Evolutionary conservation across 35 echinoderm and acorn worm genomes (phyloP).

Genomic region (Hemicentrotus pulcherrimus): DNA sequence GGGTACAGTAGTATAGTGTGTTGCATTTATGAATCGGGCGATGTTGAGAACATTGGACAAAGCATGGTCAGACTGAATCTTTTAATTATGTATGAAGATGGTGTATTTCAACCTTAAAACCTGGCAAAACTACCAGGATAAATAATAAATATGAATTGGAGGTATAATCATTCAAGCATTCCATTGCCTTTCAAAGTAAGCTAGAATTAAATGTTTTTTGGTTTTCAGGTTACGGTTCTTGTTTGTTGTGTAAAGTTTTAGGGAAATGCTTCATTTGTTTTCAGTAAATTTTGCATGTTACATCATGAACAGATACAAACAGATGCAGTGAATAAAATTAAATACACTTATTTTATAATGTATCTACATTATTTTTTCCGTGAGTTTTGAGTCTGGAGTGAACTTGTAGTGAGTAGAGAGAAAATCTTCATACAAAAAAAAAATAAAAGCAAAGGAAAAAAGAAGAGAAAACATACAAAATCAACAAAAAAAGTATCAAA

Average conservation of each 20-base stretch:
- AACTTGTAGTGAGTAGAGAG: not conserved
- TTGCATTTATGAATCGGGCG: no score
- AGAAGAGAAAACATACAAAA: not conserved
- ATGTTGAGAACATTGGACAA: no score
- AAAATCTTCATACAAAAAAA: not conserved
- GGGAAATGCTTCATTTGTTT: not conserved
- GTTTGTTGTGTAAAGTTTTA: not conserved
- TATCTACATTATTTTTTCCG: not conserved
- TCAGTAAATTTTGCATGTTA: not conserved
- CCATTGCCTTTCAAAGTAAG: not conserved
- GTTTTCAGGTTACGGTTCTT: not conserved
- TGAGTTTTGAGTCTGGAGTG: not conserved
- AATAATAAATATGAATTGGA: no score
- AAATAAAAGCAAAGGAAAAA: no score
- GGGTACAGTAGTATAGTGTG: no score
- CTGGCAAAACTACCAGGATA: no score
- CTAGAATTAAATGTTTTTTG: not conserved
- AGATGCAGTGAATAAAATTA: not conserved
- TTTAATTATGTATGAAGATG: no score
- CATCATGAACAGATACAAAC: not conserved
- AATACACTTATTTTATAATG: not conserved
- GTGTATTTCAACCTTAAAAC: no score
- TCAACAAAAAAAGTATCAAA: not conserved
- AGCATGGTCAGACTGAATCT: no score
- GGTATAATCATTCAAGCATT: not conserved